Percentiles rank a stretch among this genome's conserved stretches.
Conservation (phyloP, 2,797 vertebrate species). For the Mastacembelus armatus region DNA sequence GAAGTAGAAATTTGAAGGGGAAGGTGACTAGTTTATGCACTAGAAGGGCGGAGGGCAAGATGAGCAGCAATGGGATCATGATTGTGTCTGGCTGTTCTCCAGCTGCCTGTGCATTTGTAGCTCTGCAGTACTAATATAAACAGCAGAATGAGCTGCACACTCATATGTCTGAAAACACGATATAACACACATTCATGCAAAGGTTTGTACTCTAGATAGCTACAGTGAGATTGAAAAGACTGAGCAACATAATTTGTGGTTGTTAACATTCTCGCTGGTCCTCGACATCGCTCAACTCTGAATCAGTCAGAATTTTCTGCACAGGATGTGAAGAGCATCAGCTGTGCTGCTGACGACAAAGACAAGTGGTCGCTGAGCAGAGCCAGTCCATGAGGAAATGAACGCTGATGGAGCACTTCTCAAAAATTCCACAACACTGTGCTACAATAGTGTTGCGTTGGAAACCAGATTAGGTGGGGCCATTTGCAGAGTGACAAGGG, state of each 20-base stretch:
- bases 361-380: constrained; percentile 40
- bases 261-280: constrained; percentile 58
- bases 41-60: constrained; percentile 24
- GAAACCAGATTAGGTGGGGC: constrained; percentile 62
- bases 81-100: constrained; percentile 11
- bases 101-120: not conserved
- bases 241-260: constrained; percentile 52
- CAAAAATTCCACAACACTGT: constrained; percentile 76
- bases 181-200: constrained; percentile 18
- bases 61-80: constrained; percentile 24
- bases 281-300: constrained; percentile 50
- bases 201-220: constrained; percentile 25
- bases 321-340: constrained; percentile 73
- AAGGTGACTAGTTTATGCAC: constrained; percentile 5
- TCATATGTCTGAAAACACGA: not conserved
- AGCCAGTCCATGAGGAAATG: constrained; percentile 6
- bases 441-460: constrained; percentile 64
- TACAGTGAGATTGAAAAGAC: constrained; percentile 5
- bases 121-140: not conserved
- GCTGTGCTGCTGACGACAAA: constrained; percentile 51
- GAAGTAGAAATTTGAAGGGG: constrained; percentile 14
- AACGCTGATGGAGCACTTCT: constrained; percentile 53
- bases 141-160: not conserved
- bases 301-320: constrained; percentile 64
- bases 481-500: constrained; percentile 21